Conservation (phyloP, 1,140 invertebrate species). For the Lerema accius region DNA sequence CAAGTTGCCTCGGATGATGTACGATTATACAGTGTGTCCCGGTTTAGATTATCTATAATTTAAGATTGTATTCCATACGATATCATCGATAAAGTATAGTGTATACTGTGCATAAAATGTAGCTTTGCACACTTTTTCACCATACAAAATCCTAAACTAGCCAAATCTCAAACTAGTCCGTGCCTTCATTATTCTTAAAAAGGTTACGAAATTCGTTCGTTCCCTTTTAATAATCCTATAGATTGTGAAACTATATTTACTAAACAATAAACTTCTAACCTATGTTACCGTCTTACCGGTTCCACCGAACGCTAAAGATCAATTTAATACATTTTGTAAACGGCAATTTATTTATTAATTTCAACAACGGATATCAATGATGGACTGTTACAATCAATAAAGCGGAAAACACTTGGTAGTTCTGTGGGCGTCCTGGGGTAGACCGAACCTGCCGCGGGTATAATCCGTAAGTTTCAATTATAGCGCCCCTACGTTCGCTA, state of each 20-base stretch:
- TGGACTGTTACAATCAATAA: conserved; percentile 24
- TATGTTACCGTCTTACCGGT: too few relatives aligned
- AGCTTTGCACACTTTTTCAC: too few relatives aligned
- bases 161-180: too few relatives aligned
- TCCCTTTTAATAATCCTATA: too few relatives aligned
- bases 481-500: conserved; percentile 61
- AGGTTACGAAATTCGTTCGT: too few relatives aligned
- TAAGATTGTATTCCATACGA: neutral
- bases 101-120: too few relatives aligned
- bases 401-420: conserved; percentile 5
- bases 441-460: conserved; percentile 22
- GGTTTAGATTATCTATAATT: neutral
- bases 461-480: conserved; percentile 68
- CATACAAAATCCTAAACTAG: too few relatives aligned
- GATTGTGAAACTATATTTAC: too few relatives aligned
- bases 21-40: neutral
- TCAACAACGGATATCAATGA: neutral
- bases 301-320: neutral
- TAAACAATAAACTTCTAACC: too few relatives aligned
- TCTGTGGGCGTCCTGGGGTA: conserved; percentile 24
- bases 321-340: neutral
- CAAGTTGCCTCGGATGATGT: conserved; percentile 15
- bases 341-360: neutral
- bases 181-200: too few relatives aligned
- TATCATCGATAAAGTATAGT: too few relatives aligned